phyloP scores from a whole-genome alignment of 2,888 invertebrate species.

The Amorpha juglandis region DNA sequence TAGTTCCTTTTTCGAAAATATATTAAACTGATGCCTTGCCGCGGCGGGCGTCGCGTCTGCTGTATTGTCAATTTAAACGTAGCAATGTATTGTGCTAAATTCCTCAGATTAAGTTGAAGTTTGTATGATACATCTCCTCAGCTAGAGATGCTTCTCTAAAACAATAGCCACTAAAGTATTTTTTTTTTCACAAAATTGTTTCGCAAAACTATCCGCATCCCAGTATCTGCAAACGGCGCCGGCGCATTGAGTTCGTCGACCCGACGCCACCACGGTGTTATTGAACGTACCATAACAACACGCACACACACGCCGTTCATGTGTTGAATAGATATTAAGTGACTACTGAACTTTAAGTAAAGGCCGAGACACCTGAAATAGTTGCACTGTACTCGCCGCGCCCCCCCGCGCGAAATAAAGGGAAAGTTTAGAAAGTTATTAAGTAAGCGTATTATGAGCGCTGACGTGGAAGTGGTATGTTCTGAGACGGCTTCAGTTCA shows the following conservation, averaged over 20 bases:
- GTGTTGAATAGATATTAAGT: constrained; percentile 44
- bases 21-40: too few relatives aligned
- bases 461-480: neutral
- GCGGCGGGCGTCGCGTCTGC: too few relatives aligned
- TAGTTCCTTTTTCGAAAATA: too few relatives aligned
- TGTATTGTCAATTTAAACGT: too few relatives aligned
- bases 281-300: constrained; percentile 75
- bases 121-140: too few relatives aligned
- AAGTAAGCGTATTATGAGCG: constrained; percentile 22
- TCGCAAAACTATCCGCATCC: constrained; percentile 59
- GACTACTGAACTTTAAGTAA: constrained; percentile 45
- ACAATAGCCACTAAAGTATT: neutral
- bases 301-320: constrained; percentile 52
- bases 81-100: too few relatives aligned
- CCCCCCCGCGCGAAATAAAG: too few relatives aligned
- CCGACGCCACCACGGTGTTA: constrained; percentile 72
- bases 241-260: constrained; percentile 73
- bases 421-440: constrained; percentile 27
- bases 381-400: neutral
- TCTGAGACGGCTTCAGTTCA: neutral
- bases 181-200: constrained; percentile 24
- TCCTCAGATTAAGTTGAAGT: too few relatives aligned
- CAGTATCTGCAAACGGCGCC: constrained; percentile 69
- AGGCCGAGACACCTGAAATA: constrained; percentile 29
- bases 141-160: neutral